These are phyloP conservation scores for Crotophaga sulcirostris DNA, from an alignment of 2,113 vertebrate genomes.

Conservation along the genomic window DNA sequence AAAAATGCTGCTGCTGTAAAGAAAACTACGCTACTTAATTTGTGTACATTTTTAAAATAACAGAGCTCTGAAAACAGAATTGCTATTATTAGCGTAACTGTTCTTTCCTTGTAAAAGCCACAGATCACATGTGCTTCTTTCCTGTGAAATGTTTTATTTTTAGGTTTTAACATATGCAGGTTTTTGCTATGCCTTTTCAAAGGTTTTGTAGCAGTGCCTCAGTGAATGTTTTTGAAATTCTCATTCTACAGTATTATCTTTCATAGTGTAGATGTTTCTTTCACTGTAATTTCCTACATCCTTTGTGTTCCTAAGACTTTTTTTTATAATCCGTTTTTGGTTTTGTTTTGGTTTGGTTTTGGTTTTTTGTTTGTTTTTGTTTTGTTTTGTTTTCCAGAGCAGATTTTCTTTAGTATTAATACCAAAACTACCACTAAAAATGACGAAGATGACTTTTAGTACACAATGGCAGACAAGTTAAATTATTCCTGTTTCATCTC, in stretches of 20 bases:
- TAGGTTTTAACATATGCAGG: neutral
- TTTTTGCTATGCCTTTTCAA: neutral
- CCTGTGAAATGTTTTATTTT: constrained; percentile 32
- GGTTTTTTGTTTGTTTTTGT: no score
- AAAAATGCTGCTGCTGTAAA: neutral
- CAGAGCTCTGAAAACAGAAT: neutral
- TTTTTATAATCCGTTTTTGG: neutral
- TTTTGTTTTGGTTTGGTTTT: neutral
- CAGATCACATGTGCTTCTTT: neutral
- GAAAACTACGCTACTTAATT: neutral
- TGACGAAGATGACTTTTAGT: neutral
- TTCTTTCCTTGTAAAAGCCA: neutral
- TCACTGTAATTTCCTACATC: neutral
- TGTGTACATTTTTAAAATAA: neutral
- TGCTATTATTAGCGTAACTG: neutral
- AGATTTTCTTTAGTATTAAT: neutral
- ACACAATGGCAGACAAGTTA: neutral
- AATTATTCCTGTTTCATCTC: neutral
- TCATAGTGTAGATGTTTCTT: neutral
- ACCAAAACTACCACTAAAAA: neutral
- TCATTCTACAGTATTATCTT: neutral
- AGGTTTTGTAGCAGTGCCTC: neutral
- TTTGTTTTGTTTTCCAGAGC: neutral
- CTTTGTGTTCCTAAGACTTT: neutral
- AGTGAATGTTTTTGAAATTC: neutral